Percentiles rank a stretch among this genome's conserved stretches.
Conservation (phyloP, 2,888 invertebrate species). For the Lepidochrysops patricia region DNA sequence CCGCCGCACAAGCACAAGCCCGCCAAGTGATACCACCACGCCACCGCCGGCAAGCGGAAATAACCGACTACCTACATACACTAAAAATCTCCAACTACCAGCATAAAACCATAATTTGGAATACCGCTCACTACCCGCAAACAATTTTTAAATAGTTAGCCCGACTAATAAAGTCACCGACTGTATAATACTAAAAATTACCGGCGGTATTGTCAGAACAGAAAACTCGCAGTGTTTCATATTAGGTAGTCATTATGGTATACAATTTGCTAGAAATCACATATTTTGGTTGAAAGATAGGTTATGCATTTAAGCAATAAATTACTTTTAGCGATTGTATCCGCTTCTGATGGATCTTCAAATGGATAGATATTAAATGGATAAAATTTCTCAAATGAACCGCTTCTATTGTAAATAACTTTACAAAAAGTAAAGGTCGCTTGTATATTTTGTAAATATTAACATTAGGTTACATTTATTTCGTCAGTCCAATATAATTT, state of each 20-base stretch:
- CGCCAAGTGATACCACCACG: conserved; percentile 51
- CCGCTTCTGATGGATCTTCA: background rate
- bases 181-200: background rate
- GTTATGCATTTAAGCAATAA: background rate
- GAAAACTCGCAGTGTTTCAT: background rate
- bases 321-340: background rate
- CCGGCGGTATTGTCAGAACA: too few species aligned
- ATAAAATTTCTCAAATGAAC: background rate
- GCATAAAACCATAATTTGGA: background rate
- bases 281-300: background rate
- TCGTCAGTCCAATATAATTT: too few species aligned
- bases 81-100: conserved; percentile 23
- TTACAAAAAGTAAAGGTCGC: background rate
- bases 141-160: too few species aligned
- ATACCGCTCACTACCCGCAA: too few species aligned
- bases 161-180: background rate
- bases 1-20: conserved; percentile 61
- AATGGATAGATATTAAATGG: too few species aligned
- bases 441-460: background rate
- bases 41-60: conserved; percentile 9
- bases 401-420: background rate
- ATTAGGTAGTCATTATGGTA: background rate
- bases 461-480: background rate
- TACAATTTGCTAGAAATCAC: background rate
- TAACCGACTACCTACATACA: conserved; percentile 12